These are phyloP conservation scores for Acanthurus leucopareius DNA, from an alignment of 2,797 vertebrate genomes.

Conservation along the genomic window DNA sequence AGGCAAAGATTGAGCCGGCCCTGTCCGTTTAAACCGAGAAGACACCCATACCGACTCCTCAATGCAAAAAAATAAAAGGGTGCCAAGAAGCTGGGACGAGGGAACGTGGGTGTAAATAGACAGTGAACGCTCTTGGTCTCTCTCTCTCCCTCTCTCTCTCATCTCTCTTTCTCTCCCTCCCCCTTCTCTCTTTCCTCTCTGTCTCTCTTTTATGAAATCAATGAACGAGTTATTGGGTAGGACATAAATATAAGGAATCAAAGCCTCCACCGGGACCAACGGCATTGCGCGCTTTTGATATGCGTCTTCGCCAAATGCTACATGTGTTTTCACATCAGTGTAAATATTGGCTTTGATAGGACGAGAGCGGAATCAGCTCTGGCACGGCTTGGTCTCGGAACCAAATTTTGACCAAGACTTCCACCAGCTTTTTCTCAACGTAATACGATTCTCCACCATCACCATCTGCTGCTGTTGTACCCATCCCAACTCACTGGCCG, in stretches of 20 bases:
- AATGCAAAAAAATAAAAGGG: slow-evolving; percentile 95
- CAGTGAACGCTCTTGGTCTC: slow-evolving; percentile 82
- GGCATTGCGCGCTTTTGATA: slow-evolving; percentile 80
- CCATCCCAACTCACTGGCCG: slow-evolving; percentile 80
- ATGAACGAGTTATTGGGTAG: slow-evolving; percentile 86
- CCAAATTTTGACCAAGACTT: slow-evolving; percentile 79
- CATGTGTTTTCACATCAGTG: slow-evolving; percentile 84
- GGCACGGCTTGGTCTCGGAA: slow-evolving; percentile 78
- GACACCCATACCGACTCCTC: slow-evolving; percentile 95
- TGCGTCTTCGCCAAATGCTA: slow-evolving; percentile 83
- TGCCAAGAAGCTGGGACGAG: slow-evolving; percentile 86
- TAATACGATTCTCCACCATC: slow-evolving; percentile 59
- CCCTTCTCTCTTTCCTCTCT: slow-evolving; percentile 64
- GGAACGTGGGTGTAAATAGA: slow-evolving; percentile 89
- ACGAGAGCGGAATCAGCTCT: slow-evolving; percentile 79
- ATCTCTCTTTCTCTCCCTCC: slow-evolving; percentile 47
- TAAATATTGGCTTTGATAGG: slow-evolving; percentile 84
- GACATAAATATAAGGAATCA: slow-evolving; percentile 85
- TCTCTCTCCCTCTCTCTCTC: slow-evolving; percentile 65
- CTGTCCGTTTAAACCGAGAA: slow-evolving; percentile 99
- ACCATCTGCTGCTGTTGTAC: slow-evolving; percentile 66
- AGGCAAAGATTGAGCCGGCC: slow-evolving; percentile 87
- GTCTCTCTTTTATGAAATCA: slow-evolving; percentile 84
- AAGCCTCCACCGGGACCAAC: slow-evolving; percentile 84
- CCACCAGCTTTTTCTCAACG: slow-evolving; percentile 56